These are phyloP conservation scores for Brevimyrus niger DNA, from an alignment of 2,113 vertebrate genomes.

Conservation along the genomic window DNA sequence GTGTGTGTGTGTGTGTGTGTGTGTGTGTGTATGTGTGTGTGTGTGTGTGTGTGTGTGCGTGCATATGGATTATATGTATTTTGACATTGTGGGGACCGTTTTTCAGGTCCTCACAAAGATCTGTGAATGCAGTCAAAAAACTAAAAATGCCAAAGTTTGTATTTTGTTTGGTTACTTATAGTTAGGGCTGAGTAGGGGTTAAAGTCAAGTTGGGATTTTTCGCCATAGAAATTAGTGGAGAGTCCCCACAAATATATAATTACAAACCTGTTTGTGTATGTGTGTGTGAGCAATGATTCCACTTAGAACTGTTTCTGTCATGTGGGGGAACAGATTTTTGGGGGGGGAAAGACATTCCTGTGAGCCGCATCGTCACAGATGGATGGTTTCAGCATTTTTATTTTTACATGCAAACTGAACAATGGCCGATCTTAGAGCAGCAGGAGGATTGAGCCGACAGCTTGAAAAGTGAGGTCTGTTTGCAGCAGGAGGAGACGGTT, in stretches of 20 bases:
- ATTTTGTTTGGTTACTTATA: too few relatives aligned
- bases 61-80: too few relatives aligned
- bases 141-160: too few relatives aligned
- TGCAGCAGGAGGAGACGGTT: neutral
- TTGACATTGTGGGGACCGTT: too few relatives aligned
- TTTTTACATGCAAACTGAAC: neutral
- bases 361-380: neutral
- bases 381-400: neutral
- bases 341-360: neutral
- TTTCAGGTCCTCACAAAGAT: too few relatives aligned
- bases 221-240: too few relatives aligned
- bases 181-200: too few relatives aligned
- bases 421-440: neutral
- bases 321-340: neutral
- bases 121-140: too few relatives aligned
- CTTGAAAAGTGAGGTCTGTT: neutral
- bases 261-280: neutral
- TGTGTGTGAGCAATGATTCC: neutral
- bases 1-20: neutral
- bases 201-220: too few relatives aligned
- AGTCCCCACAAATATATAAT: too few relatives aligned
- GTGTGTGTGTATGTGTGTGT: neutral
- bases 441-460: neutral
- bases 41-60: neutral
- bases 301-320: neutral